Percentiles rank a stretch among this genome's conserved stretches.
Conservation (phyloP, 2,888 invertebrate species). For the Rhagium mordax region DNA sequence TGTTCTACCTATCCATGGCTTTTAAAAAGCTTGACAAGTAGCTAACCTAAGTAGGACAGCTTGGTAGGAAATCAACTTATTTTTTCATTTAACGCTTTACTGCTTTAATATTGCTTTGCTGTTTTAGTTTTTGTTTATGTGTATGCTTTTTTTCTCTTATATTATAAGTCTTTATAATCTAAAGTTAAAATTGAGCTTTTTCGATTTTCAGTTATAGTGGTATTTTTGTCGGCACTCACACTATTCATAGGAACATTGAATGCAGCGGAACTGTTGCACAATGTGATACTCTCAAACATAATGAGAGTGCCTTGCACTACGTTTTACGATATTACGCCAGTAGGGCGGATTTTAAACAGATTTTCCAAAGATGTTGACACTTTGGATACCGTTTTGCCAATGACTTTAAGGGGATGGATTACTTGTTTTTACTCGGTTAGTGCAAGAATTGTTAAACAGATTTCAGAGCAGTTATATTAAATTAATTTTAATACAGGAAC, state of each 20-base stretch:
- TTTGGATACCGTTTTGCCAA: slow-evolving; percentile 81
- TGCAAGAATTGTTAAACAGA: slow-evolving; percentile 41
- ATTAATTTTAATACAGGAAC: neutral
- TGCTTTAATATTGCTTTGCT: slow-evolving; percentile 30
- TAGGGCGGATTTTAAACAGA: slow-evolving; percentile 85
- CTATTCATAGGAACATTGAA: slow-evolving; percentile 79
- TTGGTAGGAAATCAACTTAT: slow-evolving; percentile 40
- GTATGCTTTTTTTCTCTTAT: slow-evolving; percentile 21
- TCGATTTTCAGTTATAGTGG: slow-evolving; percentile 74
- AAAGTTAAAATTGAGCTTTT: slow-evolving; percentile 25
- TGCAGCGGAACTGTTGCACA: slow-evolving; percentile 77
- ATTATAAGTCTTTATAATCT: slow-evolving; percentile 10
- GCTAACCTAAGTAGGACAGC: slow-evolving; percentile 19
- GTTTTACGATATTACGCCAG: slow-evolving; percentile 87
- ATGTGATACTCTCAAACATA: slow-evolving; percentile 76
- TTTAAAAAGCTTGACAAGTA: slow-evolving; percentile 14
- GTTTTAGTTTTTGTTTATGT: slow-evolving; percentile 19
- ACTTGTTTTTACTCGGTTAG: slow-evolving; percentile 78
- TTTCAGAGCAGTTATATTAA: slow-evolving; percentile 44
- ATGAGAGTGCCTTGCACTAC: slow-evolving; percentile 79
- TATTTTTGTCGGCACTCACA: slow-evolving; percentile 78
- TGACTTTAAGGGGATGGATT: slow-evolving; percentile 81
- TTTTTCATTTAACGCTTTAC: slow-evolving; percentile 10
- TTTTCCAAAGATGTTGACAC: slow-evolving; percentile 84
- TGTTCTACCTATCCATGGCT: neutral